Base-by-base conservation (phyloP, 2,797 vertebrate genomes). In the Ispidina picta region DNA sequence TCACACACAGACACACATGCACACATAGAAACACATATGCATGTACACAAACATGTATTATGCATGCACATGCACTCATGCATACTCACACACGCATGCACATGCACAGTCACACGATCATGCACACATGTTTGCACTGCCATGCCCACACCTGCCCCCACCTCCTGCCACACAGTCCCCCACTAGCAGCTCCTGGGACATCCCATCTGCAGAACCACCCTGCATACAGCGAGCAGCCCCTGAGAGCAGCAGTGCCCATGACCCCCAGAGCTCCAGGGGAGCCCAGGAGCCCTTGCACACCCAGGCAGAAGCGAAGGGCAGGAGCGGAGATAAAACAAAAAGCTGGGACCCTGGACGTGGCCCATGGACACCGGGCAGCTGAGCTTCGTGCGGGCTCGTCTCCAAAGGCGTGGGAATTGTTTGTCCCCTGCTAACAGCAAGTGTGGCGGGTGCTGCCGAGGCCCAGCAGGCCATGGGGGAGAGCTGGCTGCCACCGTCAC, bases 361-460 rank as follows among this genome's bases (percentile, higher is more conserved):
- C 3, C 0, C 3, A 7, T 0, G 22, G 82, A 29, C 55, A 4
- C 3, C 0, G 0, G 1, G 0, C n/a, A 5, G 16, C 1, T 10
- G 56, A 68, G 49, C 29, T 55, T 22, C 6, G 1, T 1, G 12
- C 2, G 0, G 60, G 62, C n/a, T 65, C 2, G 0, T 33, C 76
- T 66, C 90, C 80, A 11, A 55, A 29, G 4, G 28, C 12, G 2
- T 20, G 81, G 77, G 84, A 29, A 56, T 3, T 0, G 21, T 31
- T n/a, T 13, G n/a, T 15, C 25, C 31, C 46, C 44, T 8, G 73
- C 44, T 7, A 49, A 17, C 12, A 17, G 52, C 15, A 3, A 56
- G 64, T 20, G 0, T 80, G 20, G 75, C 8, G 2, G 88, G 63
- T 44, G 29, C 19, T 5, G 19, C 54, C 17, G 28, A 44, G 77